Evolutionary conservation across 2,888 invertebrate genomes (phyloP).

Genomic region (Drosophila mulleri): DNA sequence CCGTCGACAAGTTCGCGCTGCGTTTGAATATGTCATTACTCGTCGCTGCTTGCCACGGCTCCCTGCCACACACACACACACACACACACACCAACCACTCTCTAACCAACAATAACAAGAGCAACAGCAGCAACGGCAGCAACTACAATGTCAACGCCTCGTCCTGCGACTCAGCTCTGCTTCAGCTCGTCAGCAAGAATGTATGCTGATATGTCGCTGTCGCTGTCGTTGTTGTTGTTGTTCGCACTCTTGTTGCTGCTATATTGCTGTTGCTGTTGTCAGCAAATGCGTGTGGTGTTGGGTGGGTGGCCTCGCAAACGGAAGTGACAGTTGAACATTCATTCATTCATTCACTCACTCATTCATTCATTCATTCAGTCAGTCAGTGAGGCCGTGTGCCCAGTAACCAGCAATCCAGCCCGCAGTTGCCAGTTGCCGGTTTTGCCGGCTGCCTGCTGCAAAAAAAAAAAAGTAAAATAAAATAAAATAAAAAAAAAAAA

Average conservation of each 20-base stretch:
- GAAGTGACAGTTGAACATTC: slow-evolving; percentile 80
- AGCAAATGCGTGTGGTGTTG: slow-evolving; percentile 39
- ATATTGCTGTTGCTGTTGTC: slow-evolving; percentile 16
- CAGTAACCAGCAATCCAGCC: slow-evolving; percentile 16
- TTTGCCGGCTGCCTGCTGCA: slow-evolving; percentile 25
- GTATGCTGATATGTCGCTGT: slow-evolving; percentile 54
- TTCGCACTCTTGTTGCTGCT: slow-evolving; percentile 16
- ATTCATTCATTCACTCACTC: slow-evolving; percentile 53
- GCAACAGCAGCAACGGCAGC: slow-evolving; percentile 26
- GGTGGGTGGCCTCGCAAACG: slow-evolving; percentile 57
- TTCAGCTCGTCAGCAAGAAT: slow-evolving; percentile 51
- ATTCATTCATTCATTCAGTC: slow-evolving; percentile 62
- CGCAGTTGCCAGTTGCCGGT: slow-evolving; percentile 25
- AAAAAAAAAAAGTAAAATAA: neutral
- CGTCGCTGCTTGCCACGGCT: slow-evolving; percentile 33
- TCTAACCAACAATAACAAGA: slow-evolving; percentile 12
- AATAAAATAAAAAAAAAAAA: neutral
- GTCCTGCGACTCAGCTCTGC: slow-evolving; percentile 37
- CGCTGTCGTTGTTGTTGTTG: slow-evolving; percentile 14
- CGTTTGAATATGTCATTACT: slow-evolving; percentile 77
- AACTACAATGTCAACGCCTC: slow-evolving; percentile 71
- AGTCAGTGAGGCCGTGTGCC: slow-evolving; percentile 1
- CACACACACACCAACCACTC: neutral
- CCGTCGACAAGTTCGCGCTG: slow-evolving; percentile 78
- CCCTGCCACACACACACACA: slow-evolving; percentile 9